A percentile compares a stretch with the other conserved stretches of the same genome.
Evolutionary conservation across 2,797 vertebrate species (phyloP).

Genomic region (Champsocephalus gunnari): DNA sequence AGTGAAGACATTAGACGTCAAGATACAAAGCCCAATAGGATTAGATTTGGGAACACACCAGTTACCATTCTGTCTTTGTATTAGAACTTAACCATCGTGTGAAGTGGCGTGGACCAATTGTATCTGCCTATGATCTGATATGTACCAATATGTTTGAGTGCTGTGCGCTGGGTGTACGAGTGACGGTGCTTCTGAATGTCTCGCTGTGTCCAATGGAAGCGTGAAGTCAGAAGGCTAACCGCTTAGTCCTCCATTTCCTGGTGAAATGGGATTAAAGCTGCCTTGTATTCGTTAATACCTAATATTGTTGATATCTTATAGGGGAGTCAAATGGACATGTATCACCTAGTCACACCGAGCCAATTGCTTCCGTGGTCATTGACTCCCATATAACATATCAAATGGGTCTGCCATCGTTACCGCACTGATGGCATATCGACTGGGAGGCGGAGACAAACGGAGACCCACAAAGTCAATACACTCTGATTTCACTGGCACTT

Average conservation of each 20-base stretch:
- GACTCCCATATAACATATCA: conserved; percentile 75
- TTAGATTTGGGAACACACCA: too few relatives aligned
- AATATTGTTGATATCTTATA: conserved; percentile 74
- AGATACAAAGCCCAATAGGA: too few relatives aligned
- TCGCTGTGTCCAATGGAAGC: conserved; percentile 83
- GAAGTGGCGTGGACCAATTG: too few relatives aligned
- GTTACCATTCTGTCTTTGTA: too few relatives aligned
- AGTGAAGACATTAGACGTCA: too few relatives aligned
- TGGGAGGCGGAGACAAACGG: conserved; percentile 48
- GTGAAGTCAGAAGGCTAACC: conserved; percentile 85
- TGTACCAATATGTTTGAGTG: conserved; percentile 4
- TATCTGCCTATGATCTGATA: too few relatives aligned
- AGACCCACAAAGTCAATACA: conserved; percentile 52
- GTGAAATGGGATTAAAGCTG: conserved; percentile 82
- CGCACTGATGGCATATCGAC: conserved; percentile 73
- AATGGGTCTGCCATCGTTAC: conserved; percentile 68
- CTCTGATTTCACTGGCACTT: conserved; percentile 84
- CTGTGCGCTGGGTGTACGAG: conserved; percentile 33
- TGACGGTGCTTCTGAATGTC: conserved; percentile 41
- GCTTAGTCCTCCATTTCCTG: conserved; percentile 81
- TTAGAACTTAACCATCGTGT: too few relatives aligned
- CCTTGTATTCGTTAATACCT: conserved; percentile 70
- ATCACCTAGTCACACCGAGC: neutral
- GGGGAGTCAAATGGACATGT: conserved; percentile 64
- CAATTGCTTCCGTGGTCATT: conserved; percentile 32